phyloP scores from a whole-genome alignment of 2,113 vertebrate genomes.

The Hylia prasina region DNA sequence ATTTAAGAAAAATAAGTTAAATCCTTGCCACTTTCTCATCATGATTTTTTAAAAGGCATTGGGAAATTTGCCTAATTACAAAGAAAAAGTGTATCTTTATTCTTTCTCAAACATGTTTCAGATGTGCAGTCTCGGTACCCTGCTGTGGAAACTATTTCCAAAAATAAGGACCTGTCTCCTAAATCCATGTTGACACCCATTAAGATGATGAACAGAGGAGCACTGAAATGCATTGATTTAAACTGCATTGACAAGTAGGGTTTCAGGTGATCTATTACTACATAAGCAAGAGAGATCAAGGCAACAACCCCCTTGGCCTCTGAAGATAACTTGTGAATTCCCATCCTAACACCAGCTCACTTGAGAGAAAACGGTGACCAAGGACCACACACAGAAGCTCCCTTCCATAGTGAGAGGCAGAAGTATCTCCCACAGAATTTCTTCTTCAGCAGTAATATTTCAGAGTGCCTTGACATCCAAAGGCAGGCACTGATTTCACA shows the following conservation, averaged over 20 bases:
- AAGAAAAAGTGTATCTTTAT: not conserved
- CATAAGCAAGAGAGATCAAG: not conserved
- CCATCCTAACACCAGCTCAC: not conserved
- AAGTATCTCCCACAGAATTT: not conserved
- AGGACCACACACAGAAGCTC: not conserved
- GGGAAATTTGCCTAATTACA: not conserved
- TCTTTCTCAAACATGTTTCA: not conserved
- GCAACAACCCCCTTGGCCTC: fast-evolving
- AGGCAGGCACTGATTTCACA: not conserved
- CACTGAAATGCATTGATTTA: not conserved
- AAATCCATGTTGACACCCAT: not conserved
- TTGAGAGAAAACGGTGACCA: not conserved
- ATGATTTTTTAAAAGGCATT: not conserved
- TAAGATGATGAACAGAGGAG: not conserved
- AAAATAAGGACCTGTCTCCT: not conserved
- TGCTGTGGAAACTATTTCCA: not conserved
- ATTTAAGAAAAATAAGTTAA: not conserved
- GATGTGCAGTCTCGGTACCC: not conserved
- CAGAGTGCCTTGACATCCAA: not conserved
- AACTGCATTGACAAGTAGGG: not conserved
- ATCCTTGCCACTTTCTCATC: not conserved
- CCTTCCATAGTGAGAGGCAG: fast-evolving
- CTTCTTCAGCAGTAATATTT: not conserved
- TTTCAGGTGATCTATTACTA: not conserved
- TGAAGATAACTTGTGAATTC: not conserved